A percentile compares a stretch with the other conserved stretches of the same genome.
These are phyloP conservation scores for Atractosteus spatula DNA, from an alignment of 2,113 vertebrate species.

Conservation along the genomic window DNA sequence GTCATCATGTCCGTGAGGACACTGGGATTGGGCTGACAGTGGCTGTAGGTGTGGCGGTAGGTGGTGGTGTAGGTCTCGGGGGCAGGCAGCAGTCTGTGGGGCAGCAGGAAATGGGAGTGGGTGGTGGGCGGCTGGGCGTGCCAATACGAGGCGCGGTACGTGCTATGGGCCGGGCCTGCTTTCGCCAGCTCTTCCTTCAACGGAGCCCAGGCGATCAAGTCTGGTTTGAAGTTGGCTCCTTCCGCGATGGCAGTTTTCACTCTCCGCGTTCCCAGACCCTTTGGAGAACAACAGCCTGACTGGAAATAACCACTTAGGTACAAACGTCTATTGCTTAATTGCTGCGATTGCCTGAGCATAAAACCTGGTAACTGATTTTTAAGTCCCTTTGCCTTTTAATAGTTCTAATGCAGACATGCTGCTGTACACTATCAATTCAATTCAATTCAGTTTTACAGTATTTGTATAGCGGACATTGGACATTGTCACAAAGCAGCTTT, in stretches of 20 bases:
- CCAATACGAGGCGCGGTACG: slow-evolving; percentile 44
- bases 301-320: background rate
- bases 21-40: background rate
- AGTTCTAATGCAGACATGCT: too few relatives aligned
- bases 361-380: background rate
- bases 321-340: background rate
- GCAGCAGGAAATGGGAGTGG: slow-evolving; percentile 40
- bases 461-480: too few relatives aligned
- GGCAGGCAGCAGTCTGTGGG: slow-evolving; percentile 17
- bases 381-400: background rate
- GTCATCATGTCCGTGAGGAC: slow-evolving; percentile 14
- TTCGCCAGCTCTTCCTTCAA: slow-evolving; percentile 40
- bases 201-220: slow-evolving; percentile 49
- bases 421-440: too few relatives aligned
- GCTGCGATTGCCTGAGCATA: too few relatives aligned
- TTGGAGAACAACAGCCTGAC: background rate
- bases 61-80: slow-evolving; percentile 34
- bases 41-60: slow-evolving; percentile 47
- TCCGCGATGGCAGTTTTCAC: slow-evolving; percentile 40
- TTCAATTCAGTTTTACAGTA: too few relatives aligned
- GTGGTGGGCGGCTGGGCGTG: background rate
- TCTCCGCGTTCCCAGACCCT: slow-evolving; percentile 53
- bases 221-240: slow-evolving; percentile 23
- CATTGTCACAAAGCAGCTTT: too few relatives aligned
- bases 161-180: slow-evolving; percentile 43